phyloP scores from a whole-genome alignment of 2,797 vertebrate genomes.

The Spinus pinus region DNA sequence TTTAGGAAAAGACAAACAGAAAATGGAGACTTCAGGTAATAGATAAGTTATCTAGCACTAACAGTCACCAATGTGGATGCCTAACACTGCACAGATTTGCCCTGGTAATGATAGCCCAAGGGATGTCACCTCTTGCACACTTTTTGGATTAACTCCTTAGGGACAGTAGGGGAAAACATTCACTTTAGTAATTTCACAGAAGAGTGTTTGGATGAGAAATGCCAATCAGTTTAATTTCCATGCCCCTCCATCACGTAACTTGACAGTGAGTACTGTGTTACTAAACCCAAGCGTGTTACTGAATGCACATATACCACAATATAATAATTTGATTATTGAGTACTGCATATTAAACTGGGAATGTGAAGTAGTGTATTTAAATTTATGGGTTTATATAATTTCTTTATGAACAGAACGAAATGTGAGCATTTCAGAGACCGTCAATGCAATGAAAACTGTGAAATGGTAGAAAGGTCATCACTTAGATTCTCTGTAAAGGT shows the following conservation, averaged over 20 bases:
- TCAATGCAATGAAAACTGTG: neutral
- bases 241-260: rapidly evolving
- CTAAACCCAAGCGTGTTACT: constrained; percentile 24
- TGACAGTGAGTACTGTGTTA: neutral
- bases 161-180: neutral
- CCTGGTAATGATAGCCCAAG: neutral
- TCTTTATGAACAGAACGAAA: neutral
- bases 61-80: constrained; percentile 26
- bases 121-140: neutral
- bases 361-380: neutral
- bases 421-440: neutral
- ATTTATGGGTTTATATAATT: neutral
- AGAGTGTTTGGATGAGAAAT: neutral
- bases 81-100: neutral
- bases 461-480: neutral
- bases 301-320: neutral
- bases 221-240: neutral
- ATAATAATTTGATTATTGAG: neutral
- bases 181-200: neutral
- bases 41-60: constrained; percentile 11
- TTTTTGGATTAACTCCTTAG: neutral
- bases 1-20: constrained; percentile 65
- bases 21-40: constrained; percentile 72
- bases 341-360: neutral
- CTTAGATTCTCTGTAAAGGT: neutral